phyloP scores from a whole-genome alignment of 2,797 vertebrate species.

The Lacerta bilineata region DNA sequence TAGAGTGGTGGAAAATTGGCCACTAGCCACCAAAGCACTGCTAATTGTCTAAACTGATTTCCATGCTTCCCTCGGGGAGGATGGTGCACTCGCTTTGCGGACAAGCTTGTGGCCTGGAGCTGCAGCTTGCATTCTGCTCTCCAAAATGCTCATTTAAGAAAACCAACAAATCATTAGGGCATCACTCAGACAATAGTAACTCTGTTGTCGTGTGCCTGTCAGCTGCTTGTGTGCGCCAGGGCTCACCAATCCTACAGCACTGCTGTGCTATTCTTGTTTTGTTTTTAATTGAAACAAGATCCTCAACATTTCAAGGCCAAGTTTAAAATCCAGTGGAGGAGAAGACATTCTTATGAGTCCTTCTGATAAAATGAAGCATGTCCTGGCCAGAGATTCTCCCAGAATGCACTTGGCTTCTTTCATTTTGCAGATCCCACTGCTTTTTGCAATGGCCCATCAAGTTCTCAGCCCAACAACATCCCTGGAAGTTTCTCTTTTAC shows the following conservation, averaged over 20 bases:
- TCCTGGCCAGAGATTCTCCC: not conserved
- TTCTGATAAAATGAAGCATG: not conserved
- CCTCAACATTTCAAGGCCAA: not conserved
- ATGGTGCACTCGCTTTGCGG: not conserved
- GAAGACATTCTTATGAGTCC: not conserved
- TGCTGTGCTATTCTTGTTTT: too few species aligned
- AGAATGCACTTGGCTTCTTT: not conserved
- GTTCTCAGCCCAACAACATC: not conserved
- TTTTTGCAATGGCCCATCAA: not conserved
- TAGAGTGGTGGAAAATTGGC: not conserved
- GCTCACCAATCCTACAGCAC: not conserved
- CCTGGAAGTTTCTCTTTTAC: not conserved
- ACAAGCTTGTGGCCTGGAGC: not conserved
- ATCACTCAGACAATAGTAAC: not conserved
- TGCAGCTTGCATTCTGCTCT: accelerated
- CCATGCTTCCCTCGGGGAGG: not conserved
- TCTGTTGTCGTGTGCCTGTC: not conserved
- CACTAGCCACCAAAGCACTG: not conserved
- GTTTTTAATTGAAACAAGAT: too few species aligned
- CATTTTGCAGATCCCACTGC: not conserved
- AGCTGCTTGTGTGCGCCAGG: not conserved
- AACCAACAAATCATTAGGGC: not conserved
- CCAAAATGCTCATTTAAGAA: not conserved
- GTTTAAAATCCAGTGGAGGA: not conserved
- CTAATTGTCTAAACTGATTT: not conserved